phyloP scores from a whole-genome alignment of 2,888 invertebrate genomes.

The Tuberolachnus salignus region DNA sequence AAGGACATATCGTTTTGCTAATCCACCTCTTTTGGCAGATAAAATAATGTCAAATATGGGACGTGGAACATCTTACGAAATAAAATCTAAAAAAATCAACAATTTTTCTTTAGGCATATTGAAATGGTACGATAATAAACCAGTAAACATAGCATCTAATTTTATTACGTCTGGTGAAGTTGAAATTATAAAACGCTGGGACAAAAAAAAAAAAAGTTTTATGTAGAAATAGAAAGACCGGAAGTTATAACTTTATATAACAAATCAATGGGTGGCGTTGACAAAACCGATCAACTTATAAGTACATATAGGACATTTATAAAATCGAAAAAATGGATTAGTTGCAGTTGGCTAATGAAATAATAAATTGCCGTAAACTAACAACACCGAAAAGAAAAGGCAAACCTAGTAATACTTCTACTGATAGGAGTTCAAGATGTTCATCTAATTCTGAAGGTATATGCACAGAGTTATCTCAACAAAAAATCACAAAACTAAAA shows the following conservation, averaged over 20 bases:
- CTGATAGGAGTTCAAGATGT: too few species aligned
- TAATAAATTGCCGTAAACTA: too few species aligned
- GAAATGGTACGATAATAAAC: conserved; percentile 2
- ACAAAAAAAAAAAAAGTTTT: conserved; percentile 47
- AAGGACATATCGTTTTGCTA: background rate
- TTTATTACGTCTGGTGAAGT: conserved; percentile 11
- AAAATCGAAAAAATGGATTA: conserved; percentile 10
- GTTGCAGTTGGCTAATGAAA: too few species aligned
- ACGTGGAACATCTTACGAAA: background rate
- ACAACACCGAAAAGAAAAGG: too few species aligned
- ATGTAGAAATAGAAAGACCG: background rate
- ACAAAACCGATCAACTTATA: background rate
- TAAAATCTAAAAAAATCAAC: background rate
- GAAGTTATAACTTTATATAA: background rate
- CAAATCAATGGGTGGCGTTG: background rate
- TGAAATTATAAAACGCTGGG: conserved; percentile 34
- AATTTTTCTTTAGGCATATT: too few species aligned
- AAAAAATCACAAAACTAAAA: too few species aligned
- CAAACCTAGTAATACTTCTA: too few species aligned
- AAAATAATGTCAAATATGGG: background rate
- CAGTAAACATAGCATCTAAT: background rate
- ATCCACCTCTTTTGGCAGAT: background rate
- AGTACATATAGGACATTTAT: background rate
- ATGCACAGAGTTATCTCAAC: too few species aligned
- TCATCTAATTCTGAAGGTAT: too few species aligned